phyloP scores from a whole-genome alignment of 2,113 vertebrate species.

The Mormyrus lacerda region DNA sequence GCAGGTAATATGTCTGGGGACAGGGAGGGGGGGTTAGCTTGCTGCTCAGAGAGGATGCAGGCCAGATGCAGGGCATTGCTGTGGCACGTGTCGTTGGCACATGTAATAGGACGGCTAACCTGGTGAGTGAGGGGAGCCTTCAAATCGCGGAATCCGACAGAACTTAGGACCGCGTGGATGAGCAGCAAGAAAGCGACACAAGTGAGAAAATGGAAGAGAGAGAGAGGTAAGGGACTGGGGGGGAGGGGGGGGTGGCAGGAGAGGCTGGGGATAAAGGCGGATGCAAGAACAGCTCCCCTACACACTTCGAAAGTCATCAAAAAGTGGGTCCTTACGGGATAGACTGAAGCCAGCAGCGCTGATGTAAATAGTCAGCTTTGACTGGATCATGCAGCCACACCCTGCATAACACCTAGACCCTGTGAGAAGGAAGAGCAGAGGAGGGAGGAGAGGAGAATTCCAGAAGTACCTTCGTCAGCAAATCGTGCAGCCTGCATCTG shows the following conservation, averaged over 20 bases:
- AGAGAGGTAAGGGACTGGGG: conserved; percentile 1
- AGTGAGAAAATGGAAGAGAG: conserved; percentile 11
- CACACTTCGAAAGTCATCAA: conserved; percentile 34
- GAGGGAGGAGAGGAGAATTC: not conserved
- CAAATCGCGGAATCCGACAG: not conserved
- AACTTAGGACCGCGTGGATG: conserved; percentile 51
- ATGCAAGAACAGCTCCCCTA: not conserved
- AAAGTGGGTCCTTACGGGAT: conserved; percentile 34
- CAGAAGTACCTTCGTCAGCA: not conserved
- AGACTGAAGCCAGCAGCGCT: conserved; percentile 35
- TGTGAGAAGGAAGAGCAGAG: not conserved
- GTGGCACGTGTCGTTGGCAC: not conserved
- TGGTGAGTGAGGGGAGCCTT: not conserved
- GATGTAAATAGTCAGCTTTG: conserved; percentile 14
- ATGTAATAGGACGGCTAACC: conserved; percentile 16
- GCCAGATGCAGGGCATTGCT: not conserved
- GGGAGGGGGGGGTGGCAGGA: not conserved
- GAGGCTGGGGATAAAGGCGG: conserved; percentile 10
- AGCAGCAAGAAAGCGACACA: not conserved
- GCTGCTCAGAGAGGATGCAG: not conserved
- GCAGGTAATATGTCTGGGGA: not conserved
- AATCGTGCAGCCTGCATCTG: not conserved
- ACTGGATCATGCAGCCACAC: conserved; percentile 27
- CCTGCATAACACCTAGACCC: not conserved
- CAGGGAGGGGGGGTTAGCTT: not conserved